These are phyloP conservation scores for Verasper variegatus DNA, from an alignment of 2,113 vertebrate genomes.

Conservation along the genomic window DNA sequence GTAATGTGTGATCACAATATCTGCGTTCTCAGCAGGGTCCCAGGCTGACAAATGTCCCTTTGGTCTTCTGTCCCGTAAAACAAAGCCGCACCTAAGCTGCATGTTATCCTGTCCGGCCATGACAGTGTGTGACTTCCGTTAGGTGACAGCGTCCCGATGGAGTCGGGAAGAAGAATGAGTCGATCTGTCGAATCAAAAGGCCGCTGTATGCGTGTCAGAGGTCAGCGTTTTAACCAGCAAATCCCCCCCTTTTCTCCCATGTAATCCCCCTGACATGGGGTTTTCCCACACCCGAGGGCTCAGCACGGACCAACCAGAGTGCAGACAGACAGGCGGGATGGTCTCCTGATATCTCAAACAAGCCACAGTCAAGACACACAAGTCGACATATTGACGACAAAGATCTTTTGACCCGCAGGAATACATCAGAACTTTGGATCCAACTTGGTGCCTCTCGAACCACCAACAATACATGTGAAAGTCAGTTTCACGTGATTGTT, in stretches of 20 bases:
- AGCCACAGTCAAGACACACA: constrained; percentile 20
- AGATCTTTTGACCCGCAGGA: background rate
- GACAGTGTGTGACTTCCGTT: constrained; percentile 36
- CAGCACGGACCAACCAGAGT: constrained; percentile 44
- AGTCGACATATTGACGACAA: constrained; percentile 12
- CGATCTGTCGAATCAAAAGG: constrained; percentile 69
- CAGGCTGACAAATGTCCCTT: constrained; percentile 23
- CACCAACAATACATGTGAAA: no score
- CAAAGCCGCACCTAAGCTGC: background rate
- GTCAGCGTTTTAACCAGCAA: constrained; percentile 72
- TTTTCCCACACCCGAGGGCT: constrained; percentile 69
- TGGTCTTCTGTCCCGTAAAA: constrained; percentile 12
- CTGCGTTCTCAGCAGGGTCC: constrained; percentile 1
- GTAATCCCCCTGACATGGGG: constrained; percentile 65
- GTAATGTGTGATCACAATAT: constrained; percentile 16
- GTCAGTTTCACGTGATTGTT: background rate
- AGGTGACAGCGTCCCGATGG: constrained; percentile 28
- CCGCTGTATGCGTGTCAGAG: constrained; percentile 67
- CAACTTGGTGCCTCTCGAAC: background rate
- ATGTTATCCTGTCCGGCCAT: constrained; percentile 14
- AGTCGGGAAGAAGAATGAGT: constrained; percentile 42
- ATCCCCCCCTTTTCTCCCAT: constrained; percentile 58
- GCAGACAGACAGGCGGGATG: constrained; percentile 33
- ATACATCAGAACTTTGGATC: background rate
- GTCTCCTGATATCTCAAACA: background rate